A percentile compares a stretch with the other conserved stretches of the same genome.
These are phyloP conservation scores for Desoria tigrina DNA, from an alignment of 2,888 invertebrate genomes.

Conservation along the genomic window DNA sequence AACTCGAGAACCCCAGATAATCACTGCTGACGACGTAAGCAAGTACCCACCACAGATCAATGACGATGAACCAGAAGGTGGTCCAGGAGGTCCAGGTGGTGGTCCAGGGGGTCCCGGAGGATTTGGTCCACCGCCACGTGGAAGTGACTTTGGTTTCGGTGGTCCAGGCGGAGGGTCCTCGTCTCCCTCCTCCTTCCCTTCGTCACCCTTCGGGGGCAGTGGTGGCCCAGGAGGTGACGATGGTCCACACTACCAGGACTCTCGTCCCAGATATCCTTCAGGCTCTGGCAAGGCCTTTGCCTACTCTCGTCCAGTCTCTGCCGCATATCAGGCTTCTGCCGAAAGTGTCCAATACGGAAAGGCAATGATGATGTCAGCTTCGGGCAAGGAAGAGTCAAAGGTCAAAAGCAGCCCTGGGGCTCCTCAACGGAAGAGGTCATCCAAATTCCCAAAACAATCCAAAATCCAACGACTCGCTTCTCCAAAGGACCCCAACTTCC, in stretches of 20 bases:
- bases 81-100: constrained; percentile 14
- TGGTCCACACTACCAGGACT: neutral
- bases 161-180: constrained; percentile 16
- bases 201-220: constrained; percentile 4
- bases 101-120: constrained; percentile 8
- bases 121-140: neutral
- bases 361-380: constrained; percentile 49
- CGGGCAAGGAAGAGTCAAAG: constrained; percentile 19
- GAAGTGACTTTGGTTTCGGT: constrained; percentile 9
- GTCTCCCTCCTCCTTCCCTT: neutral
- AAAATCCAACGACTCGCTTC: constrained; percentile 31
- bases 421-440: constrained; percentile 24
- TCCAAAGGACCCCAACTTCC: constrained; percentile 40
- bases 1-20: constrained; percentile 43
- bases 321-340: constrained; percentile 19
- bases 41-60: constrained; percentile 24
- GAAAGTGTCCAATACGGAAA: constrained; percentile 39
- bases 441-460: constrained; percentile 8
- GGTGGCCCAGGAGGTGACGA: too few species aligned
- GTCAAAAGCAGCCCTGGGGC: constrained; percentile 13
- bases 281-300: neutral
- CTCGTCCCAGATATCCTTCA: neutral
- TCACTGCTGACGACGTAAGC: constrained; percentile 34
- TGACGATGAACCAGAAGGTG: constrained; percentile 23
- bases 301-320: constrained; percentile 20